phyloP scores from a whole-genome alignment of 1,140 invertebrate species.

The Trachelipus rathkii region DNA sequence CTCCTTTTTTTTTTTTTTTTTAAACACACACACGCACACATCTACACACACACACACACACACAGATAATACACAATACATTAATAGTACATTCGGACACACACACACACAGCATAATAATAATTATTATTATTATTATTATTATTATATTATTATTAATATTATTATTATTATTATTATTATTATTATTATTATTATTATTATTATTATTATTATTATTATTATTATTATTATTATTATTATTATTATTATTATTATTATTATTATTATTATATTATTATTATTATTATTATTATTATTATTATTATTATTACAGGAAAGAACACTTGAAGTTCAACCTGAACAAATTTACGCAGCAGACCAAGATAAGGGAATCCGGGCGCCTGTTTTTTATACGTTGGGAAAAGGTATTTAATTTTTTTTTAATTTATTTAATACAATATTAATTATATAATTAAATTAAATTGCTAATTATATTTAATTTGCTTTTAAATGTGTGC shows the following conservation, averaged over 20 bases:
- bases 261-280: no score
- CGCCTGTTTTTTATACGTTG: constrained; percentile 65
- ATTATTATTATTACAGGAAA: constrained; percentile 54
- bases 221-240: constrained; percentile 12
- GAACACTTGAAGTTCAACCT: constrained; percentile 58
- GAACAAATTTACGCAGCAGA: constrained; percentile 66
- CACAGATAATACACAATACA: no score
- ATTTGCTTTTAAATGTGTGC: no score
- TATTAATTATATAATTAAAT: constrained; percentile 24
- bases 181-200: constrained; percentile 44
- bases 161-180: constrained; percentile 22
- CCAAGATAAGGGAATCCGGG: constrained; percentile 73
- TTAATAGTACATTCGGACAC: no score
- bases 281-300: no score
- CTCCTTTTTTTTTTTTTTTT: constrained; percentile 12
- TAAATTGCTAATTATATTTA: no score
- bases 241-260: neutral
- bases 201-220: constrained; percentile 34
- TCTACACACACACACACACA: no score
- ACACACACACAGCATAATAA: no score
- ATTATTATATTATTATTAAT: neutral
- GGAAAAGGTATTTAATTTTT: constrained; percentile 53
- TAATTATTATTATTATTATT: no score
- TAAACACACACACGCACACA: no score
- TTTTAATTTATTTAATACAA: constrained; percentile 22